phyloP scores from a whole-genome alignment of 2,113 vertebrate genomes.

The Cyanoliseus patagonus region DNA sequence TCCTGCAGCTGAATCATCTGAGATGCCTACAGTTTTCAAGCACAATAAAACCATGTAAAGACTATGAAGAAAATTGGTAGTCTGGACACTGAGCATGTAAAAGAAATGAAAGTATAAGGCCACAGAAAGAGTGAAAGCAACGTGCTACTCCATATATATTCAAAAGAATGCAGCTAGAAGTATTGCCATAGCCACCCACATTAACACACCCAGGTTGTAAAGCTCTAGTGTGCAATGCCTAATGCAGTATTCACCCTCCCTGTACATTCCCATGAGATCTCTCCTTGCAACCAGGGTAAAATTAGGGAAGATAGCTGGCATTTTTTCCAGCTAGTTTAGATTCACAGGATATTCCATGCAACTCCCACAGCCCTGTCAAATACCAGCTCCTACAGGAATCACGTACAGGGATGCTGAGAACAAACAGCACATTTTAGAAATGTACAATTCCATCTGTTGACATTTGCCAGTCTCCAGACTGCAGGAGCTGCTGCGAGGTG shows the following conservation, averaged over 20 bases:
- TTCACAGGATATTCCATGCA: not conserved
- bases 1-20: not conserved
- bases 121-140: not conserved
- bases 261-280: not conserved
- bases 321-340: constrained; percentile 35
- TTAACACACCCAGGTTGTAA: not conserved
- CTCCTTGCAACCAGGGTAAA: not conserved
- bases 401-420: constrained; percentile 11
- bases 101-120: not conserved
- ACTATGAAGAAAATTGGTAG: not conserved
- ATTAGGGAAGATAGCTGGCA: not conserved
- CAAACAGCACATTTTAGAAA: not conserved
- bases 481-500: not conserved
- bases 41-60: not conserved
- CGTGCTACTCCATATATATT: not conserved
- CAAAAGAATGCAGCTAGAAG: not conserved
- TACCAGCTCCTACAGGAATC: constrained; percentile 50
- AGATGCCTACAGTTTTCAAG: not conserved
- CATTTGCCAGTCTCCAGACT: constrained; percentile 22
- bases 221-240: not conserved
- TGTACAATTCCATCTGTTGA: constrained; percentile 46
- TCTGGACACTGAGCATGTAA: not conserved
- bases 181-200: not conserved
- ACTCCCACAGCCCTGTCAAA: constrained; percentile 24
- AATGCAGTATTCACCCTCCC: not conserved